These are phyloP conservation scores for Rhyacophila brunnea DNA, from an alignment of 1,140 invertebrate genomes.

Conservation along the genomic window DNA sequence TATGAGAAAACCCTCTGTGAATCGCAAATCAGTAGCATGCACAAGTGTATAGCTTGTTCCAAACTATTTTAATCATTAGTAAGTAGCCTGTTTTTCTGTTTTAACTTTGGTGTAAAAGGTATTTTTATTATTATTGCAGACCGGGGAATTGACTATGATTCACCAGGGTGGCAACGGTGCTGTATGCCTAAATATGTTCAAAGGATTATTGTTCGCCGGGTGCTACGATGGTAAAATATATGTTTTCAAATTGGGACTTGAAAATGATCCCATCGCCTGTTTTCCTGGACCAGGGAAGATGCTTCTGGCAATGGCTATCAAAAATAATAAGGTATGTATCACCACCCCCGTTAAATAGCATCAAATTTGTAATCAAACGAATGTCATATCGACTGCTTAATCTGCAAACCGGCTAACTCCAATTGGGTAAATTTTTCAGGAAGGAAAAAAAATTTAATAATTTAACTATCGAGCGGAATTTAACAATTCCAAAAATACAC, in stretches of 20 bases:
- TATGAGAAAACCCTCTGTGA: no score
- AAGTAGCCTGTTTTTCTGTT: no score
- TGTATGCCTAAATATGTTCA: constrained; percentile 61
- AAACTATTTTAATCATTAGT: no score
- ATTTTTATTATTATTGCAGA: constrained; percentile 45
- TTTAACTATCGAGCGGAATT: no score
- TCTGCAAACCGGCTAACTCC: no score
- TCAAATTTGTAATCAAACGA: not conserved
- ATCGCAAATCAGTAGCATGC: no score
- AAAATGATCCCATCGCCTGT: constrained; percentile 52
- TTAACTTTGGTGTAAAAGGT: no score
- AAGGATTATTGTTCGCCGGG: constrained; percentile 61
- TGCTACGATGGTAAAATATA: constrained; percentile 73
- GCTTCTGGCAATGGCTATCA: constrained; percentile 62
- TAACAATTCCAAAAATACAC: no score
- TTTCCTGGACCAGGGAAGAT: constrained; percentile 65
- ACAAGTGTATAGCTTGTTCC: no score
- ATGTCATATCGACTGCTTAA: no score
- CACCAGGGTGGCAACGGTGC: constrained; percentile 64
- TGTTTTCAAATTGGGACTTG: constrained; percentile 57
- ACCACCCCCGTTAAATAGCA: no score
- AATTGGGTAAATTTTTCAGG: constrained; percentile 12
- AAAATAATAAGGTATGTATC: constrained; percentile 58
- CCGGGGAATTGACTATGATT: constrained; percentile 54
- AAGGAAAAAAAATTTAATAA: no score